Evolutionary conservation across 2,797 vertebrate species (phyloP).

Genomic region (Cossypha dichroa): DNA sequence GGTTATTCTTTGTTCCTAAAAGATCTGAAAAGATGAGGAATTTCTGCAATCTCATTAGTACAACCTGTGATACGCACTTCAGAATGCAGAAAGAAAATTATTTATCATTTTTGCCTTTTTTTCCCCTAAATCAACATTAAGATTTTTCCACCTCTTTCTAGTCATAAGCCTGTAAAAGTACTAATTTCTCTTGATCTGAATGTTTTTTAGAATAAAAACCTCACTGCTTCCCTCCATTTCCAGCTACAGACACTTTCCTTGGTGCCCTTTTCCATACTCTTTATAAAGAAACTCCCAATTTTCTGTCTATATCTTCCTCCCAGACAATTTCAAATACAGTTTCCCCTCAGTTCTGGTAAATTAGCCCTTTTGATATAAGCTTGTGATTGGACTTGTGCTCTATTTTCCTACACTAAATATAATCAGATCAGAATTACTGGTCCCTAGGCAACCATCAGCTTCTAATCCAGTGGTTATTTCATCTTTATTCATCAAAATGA

Average conservation of each 20-base stretch:
- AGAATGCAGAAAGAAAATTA: not conserved
- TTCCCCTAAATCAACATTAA: not conserved
- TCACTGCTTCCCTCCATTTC: not conserved
- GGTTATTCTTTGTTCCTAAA: not conserved
- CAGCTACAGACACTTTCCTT: not conserved
- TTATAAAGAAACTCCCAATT: not conserved
- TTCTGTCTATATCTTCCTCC: not conserved
- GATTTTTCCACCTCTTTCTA: not conserved
- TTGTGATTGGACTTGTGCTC: not conserved
- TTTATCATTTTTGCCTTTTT: not conserved
- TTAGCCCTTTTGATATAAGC: not conserved
- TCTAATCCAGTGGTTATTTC: conserved; percentile 16
- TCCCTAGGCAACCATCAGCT: conserved; percentile 38
- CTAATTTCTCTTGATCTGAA: not conserved
- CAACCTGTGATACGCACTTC: not conserved
- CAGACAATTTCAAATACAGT: not conserved
- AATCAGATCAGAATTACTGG: conserved; percentile 16
- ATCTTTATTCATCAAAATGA: conserved; percentile 22
- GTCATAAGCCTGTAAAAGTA: not conserved
- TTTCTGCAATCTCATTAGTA: not conserved
- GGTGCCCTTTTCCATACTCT: not conserved
- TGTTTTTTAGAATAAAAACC: not conserved
- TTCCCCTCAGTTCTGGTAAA: not conserved
- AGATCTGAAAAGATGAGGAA: not conserved
- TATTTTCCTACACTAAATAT: conserved; percentile 19